phyloP scores from a whole-genome alignment of 2,888 invertebrate species.

The Charanyca ferruginea region DNA sequence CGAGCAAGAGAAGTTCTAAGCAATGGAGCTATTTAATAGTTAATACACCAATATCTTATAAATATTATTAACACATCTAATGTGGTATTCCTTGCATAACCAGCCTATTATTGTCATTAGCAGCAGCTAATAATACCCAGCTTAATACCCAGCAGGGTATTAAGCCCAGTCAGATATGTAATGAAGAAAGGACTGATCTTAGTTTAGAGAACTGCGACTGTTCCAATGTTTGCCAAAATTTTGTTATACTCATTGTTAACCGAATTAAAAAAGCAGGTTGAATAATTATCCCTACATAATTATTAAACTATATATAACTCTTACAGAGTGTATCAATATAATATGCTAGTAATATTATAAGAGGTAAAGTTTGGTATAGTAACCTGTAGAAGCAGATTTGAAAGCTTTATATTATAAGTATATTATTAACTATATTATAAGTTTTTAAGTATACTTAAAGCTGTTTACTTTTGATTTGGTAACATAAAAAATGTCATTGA shows the following conservation, averaged over 20 bases:
- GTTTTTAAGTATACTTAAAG: no score
- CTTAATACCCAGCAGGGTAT: no score
- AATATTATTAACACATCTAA: conserved; percentile 18
- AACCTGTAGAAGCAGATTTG: no score
- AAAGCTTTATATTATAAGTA: no score
- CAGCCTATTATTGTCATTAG: not conserved
- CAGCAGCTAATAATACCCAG: not conserved
- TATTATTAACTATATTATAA: no score
- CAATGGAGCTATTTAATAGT: conserved; percentile 87
- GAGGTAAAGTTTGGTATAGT: no score
- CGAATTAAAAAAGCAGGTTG: not conserved
- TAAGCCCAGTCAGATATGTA: not conserved
- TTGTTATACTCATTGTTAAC: not conserved
- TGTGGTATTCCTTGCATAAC: not conserved
- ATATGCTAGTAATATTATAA: no score
- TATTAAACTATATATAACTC: not conserved
- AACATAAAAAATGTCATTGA: conserved; percentile 49
- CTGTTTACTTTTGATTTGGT: not conserved
- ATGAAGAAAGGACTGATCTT: conserved; percentile 3
- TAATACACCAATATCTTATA: not conserved
- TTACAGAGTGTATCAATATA: no score
- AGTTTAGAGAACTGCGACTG: not conserved
- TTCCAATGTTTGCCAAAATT: conserved; percentile 22
- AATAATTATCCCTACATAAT: conserved; percentile 4
- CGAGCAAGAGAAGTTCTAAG: conserved; percentile 94